These are phyloP conservation scores for Ophion obscuratus DNA, from an alignment of 2,888 invertebrate genomes.

Conservation along the genomic window DNA sequence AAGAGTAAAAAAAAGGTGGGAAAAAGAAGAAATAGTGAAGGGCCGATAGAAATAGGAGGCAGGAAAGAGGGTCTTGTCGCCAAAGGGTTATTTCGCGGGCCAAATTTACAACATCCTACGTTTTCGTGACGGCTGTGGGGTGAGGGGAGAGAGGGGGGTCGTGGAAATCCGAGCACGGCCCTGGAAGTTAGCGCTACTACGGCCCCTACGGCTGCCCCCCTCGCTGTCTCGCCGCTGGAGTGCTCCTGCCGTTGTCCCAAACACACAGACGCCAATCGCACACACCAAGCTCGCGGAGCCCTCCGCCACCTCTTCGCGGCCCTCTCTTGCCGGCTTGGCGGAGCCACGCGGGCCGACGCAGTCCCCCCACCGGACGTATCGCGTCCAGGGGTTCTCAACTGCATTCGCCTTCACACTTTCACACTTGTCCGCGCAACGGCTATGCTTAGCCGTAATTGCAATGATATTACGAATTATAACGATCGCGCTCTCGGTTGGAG, in stretches of 20 bases:
- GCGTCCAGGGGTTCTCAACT: constrained; percentile 62
- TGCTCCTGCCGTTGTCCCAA: constrained; percentile 58
- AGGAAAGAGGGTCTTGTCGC: constrained; percentile 47
- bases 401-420: constrained; percentile 2
- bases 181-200: constrained; percentile 69
- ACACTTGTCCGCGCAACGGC: constrained; percentile 1
- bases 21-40: constrained; percentile 36
- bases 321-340: constrained; percentile 70
- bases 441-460: constrained; percentile 1
- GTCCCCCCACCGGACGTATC: constrained; percentile 66
- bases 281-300: constrained; percentile 47
- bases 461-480: constrained; percentile 11
- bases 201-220: constrained; percentile 68
- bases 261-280: constrained; percentile 18
- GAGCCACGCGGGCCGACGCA: constrained; percentile 67
- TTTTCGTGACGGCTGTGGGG: background rate
- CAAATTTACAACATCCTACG: constrained; percentile 51
- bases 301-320: constrained; percentile 54
- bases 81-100: constrained; percentile 48
- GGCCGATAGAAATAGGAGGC: constrained; percentile 23
- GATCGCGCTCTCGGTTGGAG: background rate
- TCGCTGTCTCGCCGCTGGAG: constrained; percentile 66
- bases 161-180: constrained; percentile 75
- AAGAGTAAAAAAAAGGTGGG: constrained; percentile 11
- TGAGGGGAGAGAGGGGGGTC: constrained; percentile 60